A percentile compares a stretch with the other conserved stretches of the same genome.
Conservation (phyloP, 1,140 invertebrate species). For the Spodoptera litura region DNA sequence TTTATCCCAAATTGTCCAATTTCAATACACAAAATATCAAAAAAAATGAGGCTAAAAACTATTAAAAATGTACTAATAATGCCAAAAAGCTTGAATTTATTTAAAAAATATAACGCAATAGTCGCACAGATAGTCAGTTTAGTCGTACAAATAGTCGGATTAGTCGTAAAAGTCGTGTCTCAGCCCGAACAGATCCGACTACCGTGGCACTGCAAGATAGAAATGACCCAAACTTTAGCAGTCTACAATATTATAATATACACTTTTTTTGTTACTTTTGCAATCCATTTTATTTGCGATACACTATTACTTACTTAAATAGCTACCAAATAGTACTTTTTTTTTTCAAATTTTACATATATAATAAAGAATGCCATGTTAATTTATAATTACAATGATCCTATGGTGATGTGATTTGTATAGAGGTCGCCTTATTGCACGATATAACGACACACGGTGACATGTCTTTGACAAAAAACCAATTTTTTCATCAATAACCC, state of each 20-base stretch:
- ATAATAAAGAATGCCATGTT: conserved; percentile 78
- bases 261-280: conserved; percentile 66
- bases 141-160: too few species aligned
- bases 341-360: conserved; percentile 74
- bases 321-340: conserved; percentile 82
- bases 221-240: conserved; percentile 63
- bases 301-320: conserved; percentile 81
- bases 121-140: too few species aligned
- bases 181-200: conserved; percentile 54
- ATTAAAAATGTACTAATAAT: too few species aligned
- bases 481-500: not conserved
- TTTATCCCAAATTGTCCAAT: not conserved
- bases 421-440: conserved; percentile 61
- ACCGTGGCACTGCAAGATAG: conserved; percentile 57
- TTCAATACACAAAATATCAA: too few species aligned
- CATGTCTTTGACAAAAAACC: not conserved
- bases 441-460: conserved; percentile 21
- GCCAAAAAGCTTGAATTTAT: too few species aligned
- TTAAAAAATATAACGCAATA: too few species aligned
- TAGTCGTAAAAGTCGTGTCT: conserved; percentile 27
- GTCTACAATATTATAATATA: conserved; percentile 65
- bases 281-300: conserved; percentile 63
- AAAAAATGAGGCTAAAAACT: too few species aligned
- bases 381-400: conserved; percentile 70
- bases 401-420: conserved; percentile 46